Evolutionary conservation across 2,113 vertebrate species (phyloP).

Genomic region (Scalopus aquaticus): DNA sequence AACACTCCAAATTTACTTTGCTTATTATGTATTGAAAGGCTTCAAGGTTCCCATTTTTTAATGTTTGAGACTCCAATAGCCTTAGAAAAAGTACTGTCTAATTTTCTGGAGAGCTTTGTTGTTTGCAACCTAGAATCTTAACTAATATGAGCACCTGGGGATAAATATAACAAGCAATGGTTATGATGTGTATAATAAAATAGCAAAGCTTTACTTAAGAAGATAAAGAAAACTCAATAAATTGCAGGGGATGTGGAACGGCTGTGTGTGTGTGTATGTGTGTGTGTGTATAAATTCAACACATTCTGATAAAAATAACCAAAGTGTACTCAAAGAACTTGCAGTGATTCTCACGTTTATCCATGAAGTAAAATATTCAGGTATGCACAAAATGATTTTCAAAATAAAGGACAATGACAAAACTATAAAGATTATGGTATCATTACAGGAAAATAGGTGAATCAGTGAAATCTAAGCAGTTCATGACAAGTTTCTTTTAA

Average conservation of each 20-base stretch:
- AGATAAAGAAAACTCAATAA: neutral
- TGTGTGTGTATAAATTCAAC: neutral
- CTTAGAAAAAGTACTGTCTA: neutral
- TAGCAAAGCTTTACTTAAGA: neutral
- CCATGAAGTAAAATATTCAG: neutral
- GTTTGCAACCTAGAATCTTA: neutral
- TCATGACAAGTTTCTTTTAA: neutral
- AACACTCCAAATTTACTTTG: neutral
- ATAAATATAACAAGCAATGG: neutral
- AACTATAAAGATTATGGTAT: neutral
- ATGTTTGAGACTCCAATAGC: neutral
- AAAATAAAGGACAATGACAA: neutral
- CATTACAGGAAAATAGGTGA: neutral
- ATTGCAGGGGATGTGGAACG: neutral
- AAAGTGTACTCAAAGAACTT: neutral
- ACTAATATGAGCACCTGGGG: neutral
- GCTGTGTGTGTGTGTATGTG: neutral
- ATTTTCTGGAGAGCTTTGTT: neutral
- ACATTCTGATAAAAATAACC: neutral
- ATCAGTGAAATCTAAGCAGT: neutral
- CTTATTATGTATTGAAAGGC: neutral
- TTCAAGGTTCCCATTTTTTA: neutral
- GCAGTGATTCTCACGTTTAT: neutral
- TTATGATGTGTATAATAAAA: neutral
- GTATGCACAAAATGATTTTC: neutral